phyloP scores from a whole-genome alignment of 2,888 invertebrate genomes.

The Pandemis cinnamomeana region DNA sequence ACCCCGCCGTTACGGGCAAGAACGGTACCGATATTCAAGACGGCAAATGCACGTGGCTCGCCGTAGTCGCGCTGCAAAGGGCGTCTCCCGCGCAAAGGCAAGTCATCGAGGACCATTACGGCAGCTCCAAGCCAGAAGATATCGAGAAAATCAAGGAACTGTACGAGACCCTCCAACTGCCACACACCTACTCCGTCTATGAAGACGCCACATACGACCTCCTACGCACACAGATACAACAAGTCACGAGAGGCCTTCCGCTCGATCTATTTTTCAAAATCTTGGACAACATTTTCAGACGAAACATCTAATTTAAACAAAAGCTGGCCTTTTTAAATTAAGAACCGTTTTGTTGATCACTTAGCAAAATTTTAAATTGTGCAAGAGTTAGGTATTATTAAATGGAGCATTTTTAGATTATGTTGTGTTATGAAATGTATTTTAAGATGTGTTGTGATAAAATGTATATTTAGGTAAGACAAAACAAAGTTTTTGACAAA shows the following conservation, averaged over 20 bases:
- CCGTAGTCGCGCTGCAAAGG: constrained; percentile 93
- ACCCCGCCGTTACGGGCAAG: constrained; percentile 94
- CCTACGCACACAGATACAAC: constrained; percentile 92
- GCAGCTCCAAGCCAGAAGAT: constrained; percentile 86
- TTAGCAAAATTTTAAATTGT: constrained; percentile 30
- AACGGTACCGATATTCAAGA: constrained; percentile 96
- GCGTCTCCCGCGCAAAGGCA: constrained; percentile 88
- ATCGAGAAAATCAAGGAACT: constrained; percentile 89
- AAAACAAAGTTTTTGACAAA: constrained; percentile 16
- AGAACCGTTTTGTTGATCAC: constrained; percentile 25
- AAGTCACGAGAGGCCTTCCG: constrained; percentile 91
- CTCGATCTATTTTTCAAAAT: constrained; percentile 93
- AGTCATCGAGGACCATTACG: constrained; percentile 91
- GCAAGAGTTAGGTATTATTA: constrained; percentile 6
- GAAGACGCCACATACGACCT: constrained; percentile 94
- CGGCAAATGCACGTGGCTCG: constrained; percentile 98
- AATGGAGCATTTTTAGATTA: constrained; percentile 22
- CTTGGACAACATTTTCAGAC: constrained; percentile 91
- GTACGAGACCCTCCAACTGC: constrained; percentile 90
- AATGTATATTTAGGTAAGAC: constrained; percentile 4
- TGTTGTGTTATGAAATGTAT: constrained; percentile 23
- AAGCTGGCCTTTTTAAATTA: constrained; percentile 34
- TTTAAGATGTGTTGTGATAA: constrained; percentile 33
- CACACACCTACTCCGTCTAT: constrained; percentile 90
- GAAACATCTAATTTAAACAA: constrained; percentile 82